Conservation (phyloP, 2,888 invertebrate species). For the Shargacucullia verbasci region DNA sequence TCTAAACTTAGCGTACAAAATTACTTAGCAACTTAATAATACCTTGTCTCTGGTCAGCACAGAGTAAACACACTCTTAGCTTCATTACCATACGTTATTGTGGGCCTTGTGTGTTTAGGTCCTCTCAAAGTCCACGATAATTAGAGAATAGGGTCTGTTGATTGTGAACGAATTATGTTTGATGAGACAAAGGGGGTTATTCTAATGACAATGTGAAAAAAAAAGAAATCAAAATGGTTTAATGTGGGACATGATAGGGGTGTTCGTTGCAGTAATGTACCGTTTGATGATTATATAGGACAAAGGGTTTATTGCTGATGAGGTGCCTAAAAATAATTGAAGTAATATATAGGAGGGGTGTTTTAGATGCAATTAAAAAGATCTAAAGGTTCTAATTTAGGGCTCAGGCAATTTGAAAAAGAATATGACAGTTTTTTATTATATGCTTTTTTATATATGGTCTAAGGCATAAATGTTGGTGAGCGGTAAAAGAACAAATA, state of each 20-base stretch:
- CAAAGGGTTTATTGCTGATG: too few relatives aligned
- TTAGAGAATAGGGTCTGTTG: slow-evolving; percentile 26
- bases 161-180: slow-evolving; percentile 23
- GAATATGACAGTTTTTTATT: too few relatives aligned
- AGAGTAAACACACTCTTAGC: slow-evolving; percentile 15
- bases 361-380: too few relatives aligned
- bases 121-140: slow-evolving; percentile 24
- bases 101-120: slow-evolving; percentile 47
- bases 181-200: background rate
- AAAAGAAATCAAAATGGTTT: background rate
- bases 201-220: slow-evolving; percentile 2
- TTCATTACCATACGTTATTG: slow-evolving; percentile 40
- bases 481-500: too few relatives aligned
- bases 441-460: too few relatives aligned
- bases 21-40: slow-evolving; percentile 41
- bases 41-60: slow-evolving; percentile 7
- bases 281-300: too few relatives aligned
- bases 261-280: too few relatives aligned
- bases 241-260: background rate
- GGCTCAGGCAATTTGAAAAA: too few relatives aligned
- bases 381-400: too few relatives aligned
- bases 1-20: slow-evolving; percentile 4
- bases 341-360: too few relatives aligned
- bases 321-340: too few relatives aligned
- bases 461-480: too few relatives aligned